Evolutionary conservation across 1,140 invertebrate species (phyloP).

Genomic region (Portunus trituberculatus): DNA sequence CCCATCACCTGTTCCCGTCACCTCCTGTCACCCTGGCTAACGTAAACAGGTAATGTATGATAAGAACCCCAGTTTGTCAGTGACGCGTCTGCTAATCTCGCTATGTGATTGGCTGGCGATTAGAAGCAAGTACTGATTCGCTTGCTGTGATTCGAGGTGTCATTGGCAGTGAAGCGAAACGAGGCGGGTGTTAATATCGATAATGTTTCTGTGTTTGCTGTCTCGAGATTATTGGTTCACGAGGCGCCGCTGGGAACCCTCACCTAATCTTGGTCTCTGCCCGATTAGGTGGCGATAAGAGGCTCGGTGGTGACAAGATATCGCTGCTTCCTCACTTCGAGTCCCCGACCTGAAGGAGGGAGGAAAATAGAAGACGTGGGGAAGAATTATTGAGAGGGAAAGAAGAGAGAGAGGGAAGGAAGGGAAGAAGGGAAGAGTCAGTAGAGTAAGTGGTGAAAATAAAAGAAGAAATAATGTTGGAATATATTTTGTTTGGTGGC

Average conservation of each 20-base stretch:
- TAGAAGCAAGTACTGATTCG: background rate
- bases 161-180: background rate
- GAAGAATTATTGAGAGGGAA: background rate
- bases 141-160: background rate
- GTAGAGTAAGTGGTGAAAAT: background rate
- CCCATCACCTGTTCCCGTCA: background rate
- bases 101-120: background rate
- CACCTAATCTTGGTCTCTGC: background rate
- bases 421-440: background rate
- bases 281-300: background rate
- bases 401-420: background rate
- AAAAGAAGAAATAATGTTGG: background rate
- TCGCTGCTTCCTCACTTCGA: background rate
- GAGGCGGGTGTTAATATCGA: conserved; percentile 18
- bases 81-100: background rate
- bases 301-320: background rate
- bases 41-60: conserved; percentile 3
- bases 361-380: background rate
- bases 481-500: too few species aligned
- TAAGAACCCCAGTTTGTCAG: background rate
- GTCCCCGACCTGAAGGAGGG: background rate
- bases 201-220: background rate
- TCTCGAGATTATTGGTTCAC: background rate
- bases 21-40: conserved; percentile 36
- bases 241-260: background rate